Evolutionary conservation across 1,140 invertebrate genomes (phyloP), one percentile per base, ranked within the genome.

Genomic region (Aphidius ervi): DNA sequence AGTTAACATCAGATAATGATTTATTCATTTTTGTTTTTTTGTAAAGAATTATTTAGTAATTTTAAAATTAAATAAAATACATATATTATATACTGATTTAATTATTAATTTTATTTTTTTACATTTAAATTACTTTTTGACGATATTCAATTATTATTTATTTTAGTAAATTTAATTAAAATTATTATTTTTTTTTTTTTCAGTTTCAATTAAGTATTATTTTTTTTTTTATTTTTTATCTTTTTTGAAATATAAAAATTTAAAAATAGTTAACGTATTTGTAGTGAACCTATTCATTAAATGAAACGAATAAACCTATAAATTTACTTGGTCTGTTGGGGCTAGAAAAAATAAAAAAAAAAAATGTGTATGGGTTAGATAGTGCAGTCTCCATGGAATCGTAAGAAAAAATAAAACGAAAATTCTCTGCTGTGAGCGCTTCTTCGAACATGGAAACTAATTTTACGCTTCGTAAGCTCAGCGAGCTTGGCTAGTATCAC

Each of bases 391-490:
- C 63, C 20, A 52, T 49, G 62, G 58, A 58, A 57, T 65, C 57
- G 43, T 61, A 61, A 62, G 57, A 60, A 60, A 57, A 62, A 57
- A 50, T 55, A 43, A 64, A 62, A 54, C 53, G 42, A 56, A 41
- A 57, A 20, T 42, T 50, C 47, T 39, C 49, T 53, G 46, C 49
- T 45, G 47, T 40, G 23, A 46, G 42, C 56, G 49, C 59, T 39
- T 56, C 16, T 46, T 55, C 53, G 49, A 64, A 64, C 63, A 59
- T 64, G 56, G 61, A 64, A 64, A 58, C 63, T 64, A 64, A 64
- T 64, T 64, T 64, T 64, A 64, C 63, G 63, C 59, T 64, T 56
- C 63, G 63, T 64, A 64, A 64, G 63, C 63, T 64, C 59, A 47
- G 45, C 54, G 47, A 53, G 55, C 55, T 56, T 43, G 48, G 53